Conservation (phyloP, 2,888 invertebrate genomes). For the Drosophila birchii region DNA sequence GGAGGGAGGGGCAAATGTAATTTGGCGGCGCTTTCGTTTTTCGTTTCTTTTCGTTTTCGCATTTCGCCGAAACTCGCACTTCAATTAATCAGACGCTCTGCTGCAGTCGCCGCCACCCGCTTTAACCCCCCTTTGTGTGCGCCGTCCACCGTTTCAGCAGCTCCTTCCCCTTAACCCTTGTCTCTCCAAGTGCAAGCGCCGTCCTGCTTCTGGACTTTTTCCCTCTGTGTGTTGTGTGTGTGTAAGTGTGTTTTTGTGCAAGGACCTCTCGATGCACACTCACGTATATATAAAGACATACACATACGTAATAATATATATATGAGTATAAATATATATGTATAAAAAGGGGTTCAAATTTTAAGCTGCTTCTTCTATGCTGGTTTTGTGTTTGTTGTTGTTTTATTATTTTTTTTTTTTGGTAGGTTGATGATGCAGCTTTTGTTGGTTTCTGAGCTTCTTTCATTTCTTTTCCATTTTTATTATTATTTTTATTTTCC, state of each 20-base stretch:
- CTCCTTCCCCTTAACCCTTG: slow-evolving; percentile 23
- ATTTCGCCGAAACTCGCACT: slow-evolving; percentile 75
- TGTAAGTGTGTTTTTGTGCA: slow-evolving; percentile 46
- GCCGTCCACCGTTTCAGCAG: background rate
- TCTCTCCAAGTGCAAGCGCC: slow-evolving; percentile 42
- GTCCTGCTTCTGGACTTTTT: slow-evolving; percentile 48
- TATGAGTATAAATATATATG: slow-evolving; percentile 15
- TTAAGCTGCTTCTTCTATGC: slow-evolving; percentile 42
- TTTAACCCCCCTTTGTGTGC: slow-evolving; percentile 2
- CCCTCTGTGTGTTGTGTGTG: slow-evolving; percentile 19
- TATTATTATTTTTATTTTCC: background rate
- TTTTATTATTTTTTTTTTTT: slow-evolving; percentile 25
- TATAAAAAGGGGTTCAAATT: slow-evolving; percentile 44
- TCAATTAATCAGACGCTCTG: slow-evolving; percentile 74
- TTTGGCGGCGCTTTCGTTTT: slow-evolving; percentile 70
- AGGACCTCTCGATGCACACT: slow-evolving; percentile 39
- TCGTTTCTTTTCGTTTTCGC: slow-evolving; percentile 46
- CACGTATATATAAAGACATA: slow-evolving; percentile 17
- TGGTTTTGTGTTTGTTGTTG: slow-evolving; percentile 27
- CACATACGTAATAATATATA: slow-evolving; percentile 27
- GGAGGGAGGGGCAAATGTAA: slow-evolving; percentile 59
- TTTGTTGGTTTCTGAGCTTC: slow-evolving; percentile 29
- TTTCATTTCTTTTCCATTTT: slow-evolving; percentile 10
- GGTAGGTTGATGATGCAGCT: slow-evolving; percentile 38
- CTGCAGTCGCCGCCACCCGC: slow-evolving; percentile 47